phyloP scores from a whole-genome alignment of 2,888 invertebrate species.

The Selenia dentaria region DNA sequence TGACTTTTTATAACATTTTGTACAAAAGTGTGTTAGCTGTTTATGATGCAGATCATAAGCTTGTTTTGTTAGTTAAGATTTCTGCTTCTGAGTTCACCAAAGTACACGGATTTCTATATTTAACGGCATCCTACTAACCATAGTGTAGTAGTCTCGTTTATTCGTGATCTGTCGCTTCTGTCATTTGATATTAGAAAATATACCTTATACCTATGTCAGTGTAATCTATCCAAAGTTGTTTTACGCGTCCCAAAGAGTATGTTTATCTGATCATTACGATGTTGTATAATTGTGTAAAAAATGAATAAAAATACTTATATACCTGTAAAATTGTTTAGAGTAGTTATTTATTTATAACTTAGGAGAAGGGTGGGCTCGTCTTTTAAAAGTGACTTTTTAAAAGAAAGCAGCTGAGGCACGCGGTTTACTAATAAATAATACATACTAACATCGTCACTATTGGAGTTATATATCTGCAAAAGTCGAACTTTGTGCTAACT shows the following conservation, averaged over 20 bases:
- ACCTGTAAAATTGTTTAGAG: slow-evolving; percentile 78
- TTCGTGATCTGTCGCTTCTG: slow-evolving; percentile 35
- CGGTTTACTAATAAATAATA: slow-evolving; percentile 56
- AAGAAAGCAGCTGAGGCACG: slow-evolving; percentile 64
- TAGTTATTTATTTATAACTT: slow-evolving; percentile 79
- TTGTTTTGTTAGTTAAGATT: slow-evolving; percentile 7
- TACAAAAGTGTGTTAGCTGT: slow-evolving; percentile 46
- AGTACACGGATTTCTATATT: slow-evolving; percentile 12
- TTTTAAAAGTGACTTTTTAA: slow-evolving; percentile 78
- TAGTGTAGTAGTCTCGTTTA: slow-evolving; percentile 14
- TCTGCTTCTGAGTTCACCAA: slow-evolving; percentile 20
- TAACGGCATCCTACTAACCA: slow-evolving; percentile 21
- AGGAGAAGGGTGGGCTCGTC: slow-evolving; percentile 64
- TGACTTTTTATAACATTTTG: slow-evolving; percentile 73
- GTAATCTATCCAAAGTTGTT: slow-evolving; percentile 76
- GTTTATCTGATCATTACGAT: slow-evolving; percentile 69
- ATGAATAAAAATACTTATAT: slow-evolving; percentile 74
- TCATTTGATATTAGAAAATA: slow-evolving; percentile 29
- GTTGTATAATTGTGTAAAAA: slow-evolving; percentile 82
- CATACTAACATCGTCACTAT: slow-evolving; percentile 52
- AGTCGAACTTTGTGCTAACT: slow-evolving; percentile 73
- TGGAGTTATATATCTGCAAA: slow-evolving; percentile 58
- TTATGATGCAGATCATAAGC: slow-evolving; percentile 12
- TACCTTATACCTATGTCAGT: slow-evolving; percentile 35
- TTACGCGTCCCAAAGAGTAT: slow-evolving; percentile 80